Evolutionary conservation across 2,888 invertebrate genomes (phyloP).

Genomic region (Drosophila merina): DNA sequence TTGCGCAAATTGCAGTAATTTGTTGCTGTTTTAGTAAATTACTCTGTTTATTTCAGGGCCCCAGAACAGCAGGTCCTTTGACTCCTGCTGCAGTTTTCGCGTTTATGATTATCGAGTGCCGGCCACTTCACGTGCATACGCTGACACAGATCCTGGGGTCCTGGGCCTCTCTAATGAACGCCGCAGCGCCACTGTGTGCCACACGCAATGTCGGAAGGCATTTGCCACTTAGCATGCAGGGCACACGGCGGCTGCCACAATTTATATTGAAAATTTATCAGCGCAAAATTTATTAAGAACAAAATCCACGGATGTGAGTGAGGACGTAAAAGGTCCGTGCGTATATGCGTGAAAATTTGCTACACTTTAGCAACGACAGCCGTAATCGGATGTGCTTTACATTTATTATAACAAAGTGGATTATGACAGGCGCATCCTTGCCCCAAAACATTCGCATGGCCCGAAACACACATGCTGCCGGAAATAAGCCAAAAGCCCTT

Average conservation of each 20-base stretch:
- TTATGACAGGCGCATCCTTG: slow-evolving; percentile 62
- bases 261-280: slow-evolving; percentile 75
- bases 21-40: slow-evolving; percentile 80
- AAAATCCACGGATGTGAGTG: slow-evolving; percentile 31
- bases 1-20: slow-evolving; percentile 80
- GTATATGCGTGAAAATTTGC: slow-evolving; percentile 73
- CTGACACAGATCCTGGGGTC: slow-evolving; percentile 44
- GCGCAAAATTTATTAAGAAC: slow-evolving; percentile 61
- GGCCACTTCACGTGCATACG: slow-evolving; percentile 52
- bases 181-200: slow-evolving; percentile 29
- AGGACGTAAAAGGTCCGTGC: slow-evolving; percentile 14
- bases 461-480: slow-evolving; percentile 36
- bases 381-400: slow-evolving; percentile 81
- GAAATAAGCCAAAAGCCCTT: slow-evolving; percentile 54
- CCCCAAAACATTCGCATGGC: slow-evolving; percentile 23
- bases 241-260: slow-evolving; percentile 49
- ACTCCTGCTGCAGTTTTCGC: slow-evolving; percentile 49
- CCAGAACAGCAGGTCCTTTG: slow-evolving; percentile 18
- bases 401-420: slow-evolving; percentile 80
- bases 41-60: slow-evolving; percentile 76
- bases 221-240: slow-evolving; percentile 56
- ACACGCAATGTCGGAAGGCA: slow-evolving; percentile 51
- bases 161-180: slow-evolving; percentile 31
- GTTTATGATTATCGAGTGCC: slow-evolving; percentile 74
- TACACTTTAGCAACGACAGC: slow-evolving; percentile 74